Percentiles rank a stretch among this genome's conserved stretches.
These are phyloP conservation scores for Mythimna loreyi DNA, from an alignment of 2,888 invertebrate species.

Conservation along the genomic window DNA sequence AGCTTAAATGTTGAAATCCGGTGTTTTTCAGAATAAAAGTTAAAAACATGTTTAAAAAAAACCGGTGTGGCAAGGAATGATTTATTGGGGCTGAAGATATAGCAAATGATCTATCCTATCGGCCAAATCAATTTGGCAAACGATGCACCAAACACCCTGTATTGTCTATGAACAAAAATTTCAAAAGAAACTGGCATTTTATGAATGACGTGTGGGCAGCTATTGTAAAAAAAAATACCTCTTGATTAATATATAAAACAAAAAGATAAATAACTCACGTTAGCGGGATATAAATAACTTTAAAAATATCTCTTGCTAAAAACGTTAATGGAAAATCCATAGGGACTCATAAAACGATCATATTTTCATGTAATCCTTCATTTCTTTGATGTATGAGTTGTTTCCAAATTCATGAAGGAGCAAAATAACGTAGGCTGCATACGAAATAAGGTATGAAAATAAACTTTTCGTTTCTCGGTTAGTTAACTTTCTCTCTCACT, in stretches of 20 bases:
- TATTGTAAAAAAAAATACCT: too few relatives aligned
- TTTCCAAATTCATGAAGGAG: slow-evolving; percentile 36
- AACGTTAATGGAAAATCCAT: slow-evolving; percentile 12
- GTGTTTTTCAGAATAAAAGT: too few relatives aligned
- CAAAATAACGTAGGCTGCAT: slow-evolving; percentile 10
- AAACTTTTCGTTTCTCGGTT: slow-evolving; percentile 6
- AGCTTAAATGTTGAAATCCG: too few relatives aligned
- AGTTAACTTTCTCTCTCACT: slow-evolving; percentile 2
- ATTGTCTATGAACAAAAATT: too few relatives aligned
- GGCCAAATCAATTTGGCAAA: too few relatives aligned
- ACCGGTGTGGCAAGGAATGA: too few relatives aligned
- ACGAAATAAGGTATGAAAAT: slow-evolving; percentile 23
- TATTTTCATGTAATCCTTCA: slow-evolving; percentile 26
- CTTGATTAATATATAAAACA: neutral
- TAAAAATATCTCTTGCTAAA: neutral
- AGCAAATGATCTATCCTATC: too few relatives aligned
- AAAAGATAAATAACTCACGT: neutral
- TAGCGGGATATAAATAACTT: neutral
- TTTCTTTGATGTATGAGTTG: slow-evolving; percentile 41
- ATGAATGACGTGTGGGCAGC: too few relatives aligned
- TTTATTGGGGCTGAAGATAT: too few relatives aligned
- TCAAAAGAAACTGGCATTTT: too few relatives aligned
- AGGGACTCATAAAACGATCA: neutral
- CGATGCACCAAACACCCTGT: too few relatives aligned
- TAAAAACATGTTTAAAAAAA: too few relatives aligned